Conservation (phyloP, 1,140 invertebrate species). For the Heliothis virescens region DNA sequence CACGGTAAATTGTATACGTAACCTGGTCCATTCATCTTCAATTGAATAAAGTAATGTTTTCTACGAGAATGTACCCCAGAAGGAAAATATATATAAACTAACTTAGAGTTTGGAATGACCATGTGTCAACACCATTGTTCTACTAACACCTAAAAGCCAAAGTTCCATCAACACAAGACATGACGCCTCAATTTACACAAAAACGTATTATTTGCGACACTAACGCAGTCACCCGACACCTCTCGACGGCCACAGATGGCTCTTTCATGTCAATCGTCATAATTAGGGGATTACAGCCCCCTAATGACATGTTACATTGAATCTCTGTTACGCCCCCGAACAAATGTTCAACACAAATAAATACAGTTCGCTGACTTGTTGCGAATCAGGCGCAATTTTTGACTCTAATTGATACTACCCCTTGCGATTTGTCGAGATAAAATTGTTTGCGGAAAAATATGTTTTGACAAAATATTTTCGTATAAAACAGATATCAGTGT, state of each 20-base stretch:
- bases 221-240: constrained; percentile 78
- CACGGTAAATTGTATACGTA: too few species aligned
- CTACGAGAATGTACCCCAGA: too few species aligned
- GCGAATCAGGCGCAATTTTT: constrained; percentile 62
- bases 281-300: constrained; percentile 83
- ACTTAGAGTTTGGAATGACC: background rate
- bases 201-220: constrained; percentile 46
- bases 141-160: background rate
- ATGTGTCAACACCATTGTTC: background rate
- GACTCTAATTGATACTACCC: constrained; percentile 43
- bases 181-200: constrained; percentile 56
- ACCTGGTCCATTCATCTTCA: too few species aligned
- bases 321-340: constrained; percentile 78
- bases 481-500: background rate
- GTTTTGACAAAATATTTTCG: constrained; percentile 14
- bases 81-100: too few species aligned
- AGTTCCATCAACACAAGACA: constrained; percentile 23
- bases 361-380: constrained; percentile 78
- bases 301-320: constrained; percentile 84
- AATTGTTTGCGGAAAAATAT: constrained; percentile 10
- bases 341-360: constrained; percentile 80
- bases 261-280: constrained; percentile 85
- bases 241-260: constrained; percentile 80
- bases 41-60: too few species aligned
- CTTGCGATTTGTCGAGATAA: constrained; percentile 7